phyloP scores from a whole-genome alignment of 2,888 invertebrate genomes.

The Clostera curtula region DNA sequence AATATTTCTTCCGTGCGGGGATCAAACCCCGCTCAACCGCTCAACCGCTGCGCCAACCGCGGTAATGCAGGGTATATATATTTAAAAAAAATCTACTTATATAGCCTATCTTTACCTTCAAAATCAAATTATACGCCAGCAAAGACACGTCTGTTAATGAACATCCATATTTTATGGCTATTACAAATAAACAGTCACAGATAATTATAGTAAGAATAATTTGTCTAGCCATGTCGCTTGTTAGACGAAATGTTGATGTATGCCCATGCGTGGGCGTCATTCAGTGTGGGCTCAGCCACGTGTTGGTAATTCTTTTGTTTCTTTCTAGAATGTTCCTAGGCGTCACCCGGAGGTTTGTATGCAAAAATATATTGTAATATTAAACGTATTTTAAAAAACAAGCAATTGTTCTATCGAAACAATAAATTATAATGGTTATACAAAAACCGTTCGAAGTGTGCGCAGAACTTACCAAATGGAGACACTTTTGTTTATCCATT shows the following conservation, averaged over 20 bases:
- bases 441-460: no score
- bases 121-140: conserved; percentile 7
- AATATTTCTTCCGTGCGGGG: no score
- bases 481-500: no score
- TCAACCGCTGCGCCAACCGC: no score
- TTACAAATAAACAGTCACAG: conserved; percentile 42
- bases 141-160: conserved; percentile 6
- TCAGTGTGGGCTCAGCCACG: conserved; percentile 45
- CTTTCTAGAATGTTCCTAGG: conserved; percentile 37
- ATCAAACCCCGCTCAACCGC: no score
- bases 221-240: conserved; percentile 53
- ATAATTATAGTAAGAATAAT: conserved; percentile 42
- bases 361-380: conserved; percentile 45
- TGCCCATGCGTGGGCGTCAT: conserved; percentile 41
- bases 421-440: no score
- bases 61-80: no score
- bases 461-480: no score
- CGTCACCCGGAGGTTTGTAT: conserved; percentile 37
- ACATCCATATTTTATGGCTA: conserved; percentile 43
- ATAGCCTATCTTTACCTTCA: no score
- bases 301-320: conserved; percentile 56
- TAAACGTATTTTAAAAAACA: conserved; percentile 33
- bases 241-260: conserved; percentile 53
- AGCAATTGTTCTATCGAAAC: no score
- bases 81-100: no score